Evolutionary conservation across 2,888 invertebrate species (phyloP), one percentile per base, ranked within the genome.

Genomic region (Netelia inedita): DNA sequence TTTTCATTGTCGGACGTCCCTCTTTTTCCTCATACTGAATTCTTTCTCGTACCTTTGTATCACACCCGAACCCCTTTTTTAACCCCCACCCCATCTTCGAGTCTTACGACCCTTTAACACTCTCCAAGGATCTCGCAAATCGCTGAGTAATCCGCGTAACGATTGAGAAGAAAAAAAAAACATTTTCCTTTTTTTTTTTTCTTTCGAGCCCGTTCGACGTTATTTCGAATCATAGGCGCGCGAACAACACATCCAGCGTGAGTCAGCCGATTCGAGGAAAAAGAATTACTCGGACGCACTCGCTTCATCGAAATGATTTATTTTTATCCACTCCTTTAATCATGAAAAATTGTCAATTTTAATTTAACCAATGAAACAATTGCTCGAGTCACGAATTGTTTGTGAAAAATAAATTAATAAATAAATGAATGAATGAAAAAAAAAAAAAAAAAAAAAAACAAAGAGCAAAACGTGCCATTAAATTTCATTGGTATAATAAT

Each of bases 21-120:
- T 72, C 21, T 41, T 35, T 57, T 59, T 68, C 28, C 35, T 63
- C 66, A 75, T 46, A 59, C 71, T 55, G 21, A 61, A 55, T 65
- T 63, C 61, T 43, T 23, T 16, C 59, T 55, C 59, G 16, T 10
- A 72, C 79, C 9, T 63, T 14, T 19, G 14, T 65, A 53, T 63
- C 65, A 28, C 50, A 11, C 61, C 5, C 16, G 16, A 59, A 73
- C 41, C 46, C 35, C 19, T 23, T 73, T 73, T 28, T 46, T 43
- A 2, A 1, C 28, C 5, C 6, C 14, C 14, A 1, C 46, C 14
- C 14, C 28, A 57, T 72, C 23, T 11, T 72, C 43, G 14, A 21
- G 43, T 72, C 59, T 23, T 59, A 11, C 72, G 41, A 43, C 43
- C n/a, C 57, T 43, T 23, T 28, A 28, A 72, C 57, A 46, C 57